These are phyloP conservation scores for Lycophotia porphyrea DNA, from an alignment of 2,888 invertebrate genomes.

Conservation along the genomic window DNA sequence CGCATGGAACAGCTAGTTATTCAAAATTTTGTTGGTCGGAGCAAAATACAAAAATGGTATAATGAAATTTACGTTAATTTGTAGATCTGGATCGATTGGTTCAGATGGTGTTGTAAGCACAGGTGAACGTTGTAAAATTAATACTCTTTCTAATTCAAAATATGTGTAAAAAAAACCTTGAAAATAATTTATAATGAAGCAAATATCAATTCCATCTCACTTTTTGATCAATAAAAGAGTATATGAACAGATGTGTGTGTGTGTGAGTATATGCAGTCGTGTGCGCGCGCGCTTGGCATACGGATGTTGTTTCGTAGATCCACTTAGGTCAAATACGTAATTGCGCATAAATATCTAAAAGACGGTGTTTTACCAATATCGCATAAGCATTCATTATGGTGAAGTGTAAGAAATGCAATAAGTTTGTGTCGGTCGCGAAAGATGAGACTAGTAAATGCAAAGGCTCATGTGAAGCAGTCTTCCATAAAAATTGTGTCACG, in stretches of 20 bases:
- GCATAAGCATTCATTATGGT: too few relatives aligned
- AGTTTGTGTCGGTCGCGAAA: too few relatives aligned
- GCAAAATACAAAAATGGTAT: neutral
- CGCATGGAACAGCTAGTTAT: neutral
- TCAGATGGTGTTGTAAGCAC: neutral
- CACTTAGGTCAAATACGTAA: too few relatives aligned
- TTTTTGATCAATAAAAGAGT: neutral
- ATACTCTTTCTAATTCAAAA: neutral
- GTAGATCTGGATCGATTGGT: neutral
- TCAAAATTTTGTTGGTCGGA: neutral
- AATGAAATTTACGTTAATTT: neutral
- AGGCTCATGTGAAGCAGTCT: too few relatives aligned
- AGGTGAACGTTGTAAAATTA: neutral
- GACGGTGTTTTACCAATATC: too few relatives aligned
- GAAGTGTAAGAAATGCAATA: too few relatives aligned
- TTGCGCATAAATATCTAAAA: too few relatives aligned
- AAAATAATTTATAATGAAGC: neutral
- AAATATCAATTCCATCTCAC: neutral
- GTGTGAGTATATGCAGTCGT: too few relatives aligned
- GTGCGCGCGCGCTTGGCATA: too few relatives aligned
- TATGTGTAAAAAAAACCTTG: neutral
- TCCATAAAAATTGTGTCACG: too few relatives aligned
- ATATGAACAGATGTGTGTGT: neutral
- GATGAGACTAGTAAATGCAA: too few relatives aligned
- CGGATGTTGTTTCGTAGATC: too few relatives aligned